Evolutionary conservation across 2,888 invertebrate genomes (phyloP), one percentile per base, ranked within the genome.

Genomic region (Thera britannica): DNA sequence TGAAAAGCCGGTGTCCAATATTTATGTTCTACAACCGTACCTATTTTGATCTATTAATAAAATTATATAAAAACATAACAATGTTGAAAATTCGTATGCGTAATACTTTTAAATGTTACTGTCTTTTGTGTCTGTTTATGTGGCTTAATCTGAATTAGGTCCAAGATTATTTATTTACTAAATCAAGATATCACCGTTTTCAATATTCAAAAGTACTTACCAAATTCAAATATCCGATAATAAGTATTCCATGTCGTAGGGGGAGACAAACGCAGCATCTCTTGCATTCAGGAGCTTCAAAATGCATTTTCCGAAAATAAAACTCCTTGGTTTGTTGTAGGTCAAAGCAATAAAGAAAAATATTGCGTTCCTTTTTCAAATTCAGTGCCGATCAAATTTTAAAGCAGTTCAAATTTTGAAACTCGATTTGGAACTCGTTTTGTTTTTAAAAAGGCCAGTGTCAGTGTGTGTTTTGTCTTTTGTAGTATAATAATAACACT

Each of bases 181-280:
- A 23, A 23, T 23, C 23, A 23, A 23, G 23, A 23, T 1, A 23
- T 6, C 38, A 38, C 38, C 38, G 6, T 38, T 5, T 38, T 38
- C 38, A 51, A 12, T n/a, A 49, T 12, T n/a, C 12, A n/a, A 51
- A 23, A 36, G 3, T n/a, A 38, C 36, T 38, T 55, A 83, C 82
- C 77, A 80, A 58, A 73, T 82, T 81, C 8, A 79, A 62, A 70
- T 78, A 81, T 52, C 83, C 86, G 67, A 85, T 84, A 23, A 80
- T 70, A 8, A 88, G 71, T 46, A 89, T 81, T 3, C 89, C 88
- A 60, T 79, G 75, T 7, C 88, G 76, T 12, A 87, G 63, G 2
- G 89, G 88, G 0, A 88, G 5, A 59, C 85, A 88, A 36, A 75
- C 77, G 52, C 83, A 87, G 59, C 88, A 88, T 60, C 85, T 77